Conservation (phyloP, 2,113 vertebrate genomes). For the Accipiter cooperii region DNA sequence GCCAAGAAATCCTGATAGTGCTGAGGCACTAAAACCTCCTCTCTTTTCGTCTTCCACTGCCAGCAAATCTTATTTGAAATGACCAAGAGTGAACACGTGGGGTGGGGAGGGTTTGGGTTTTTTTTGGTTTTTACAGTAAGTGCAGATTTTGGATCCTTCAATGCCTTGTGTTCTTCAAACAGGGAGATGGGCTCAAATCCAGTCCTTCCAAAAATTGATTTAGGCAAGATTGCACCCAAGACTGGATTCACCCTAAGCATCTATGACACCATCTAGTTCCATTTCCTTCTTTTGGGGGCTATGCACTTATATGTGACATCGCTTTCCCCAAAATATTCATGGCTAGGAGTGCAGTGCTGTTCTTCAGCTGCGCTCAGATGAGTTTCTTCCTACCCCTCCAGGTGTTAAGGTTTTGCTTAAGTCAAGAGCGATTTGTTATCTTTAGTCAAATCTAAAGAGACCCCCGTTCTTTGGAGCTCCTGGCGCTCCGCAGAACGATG, state of each 20-base stretch:
- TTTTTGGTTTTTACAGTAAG: not conserved
- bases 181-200: not conserved
- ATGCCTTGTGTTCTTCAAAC: not conserved
- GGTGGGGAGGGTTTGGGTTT: too few relatives aligned
- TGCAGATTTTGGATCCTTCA: not conserved
- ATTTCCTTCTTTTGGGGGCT: not conserved
- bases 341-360: not conserved
- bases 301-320: not conserved
- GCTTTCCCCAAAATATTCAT: not conserved
- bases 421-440: not conserved
- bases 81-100: not conserved
- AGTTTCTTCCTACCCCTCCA: not conserved
- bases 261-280: not conserved
- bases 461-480: not conserved
- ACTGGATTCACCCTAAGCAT: not conserved
- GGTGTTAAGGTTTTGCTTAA: not conserved
- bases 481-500: not conserved
- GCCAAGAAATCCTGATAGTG: not conserved
- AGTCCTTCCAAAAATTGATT: not conserved
- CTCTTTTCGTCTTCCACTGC: not conserved
- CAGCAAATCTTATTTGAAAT: not conserved
- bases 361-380: not conserved
- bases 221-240: not conserved
- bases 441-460: not conserved
- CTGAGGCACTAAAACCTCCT: not conserved